These are phyloP conservation scores for Coreoperca whiteheadi DNA, from an alignment of 2,113 vertebrate species.

Conservation along the genomic window DNA sequence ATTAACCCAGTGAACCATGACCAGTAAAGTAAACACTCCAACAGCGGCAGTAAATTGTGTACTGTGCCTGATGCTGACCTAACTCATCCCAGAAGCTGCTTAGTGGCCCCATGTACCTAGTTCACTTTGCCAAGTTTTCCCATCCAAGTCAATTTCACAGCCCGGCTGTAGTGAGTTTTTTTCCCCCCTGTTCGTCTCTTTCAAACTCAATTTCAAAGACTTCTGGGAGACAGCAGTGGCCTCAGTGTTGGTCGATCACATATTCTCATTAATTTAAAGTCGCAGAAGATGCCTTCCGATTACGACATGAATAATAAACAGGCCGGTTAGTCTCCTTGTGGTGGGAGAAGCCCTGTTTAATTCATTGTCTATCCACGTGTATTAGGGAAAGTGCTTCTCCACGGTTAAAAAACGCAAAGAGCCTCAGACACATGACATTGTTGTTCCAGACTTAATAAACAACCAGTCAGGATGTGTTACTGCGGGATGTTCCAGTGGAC, in stretches of 20 bases:
- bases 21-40: slow-evolving; percentile 17
- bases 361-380: slow-evolving; percentile 69
- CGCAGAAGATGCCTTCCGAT: slow-evolving; percentile 77
- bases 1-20: slow-evolving; percentile 5
- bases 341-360: slow-evolving; percentile 71
- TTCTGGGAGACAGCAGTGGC: slow-evolving; percentile 68
- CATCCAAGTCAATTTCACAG: slow-evolving; percentile 78
- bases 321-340: slow-evolving; percentile 53
- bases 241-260: slow-evolving; percentile 76
- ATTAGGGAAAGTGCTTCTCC: slow-evolving; percentile 70
- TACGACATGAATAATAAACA: slow-evolving; percentile 84
- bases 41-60: slow-evolving; percentile 39
- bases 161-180: slow-evolving; percentile 49
- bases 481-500: slow-evolving; percentile 9
- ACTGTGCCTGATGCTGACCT: slow-evolving; percentile 43
- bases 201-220: slow-evolving; percentile 82
- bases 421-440: slow-evolving; percentile 62
- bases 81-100: slow-evolving; percentile 55
- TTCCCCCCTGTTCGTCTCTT: slow-evolving; percentile 56
- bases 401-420: slow-evolving; percentile 37
- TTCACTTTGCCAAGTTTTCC: slow-evolving; percentile 66
- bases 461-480: slow-evolving; percentile 62
- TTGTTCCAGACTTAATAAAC: slow-evolving; percentile 75
- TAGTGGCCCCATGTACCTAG: slow-evolving; percentile 50
- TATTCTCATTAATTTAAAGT: slow-evolving; percentile 83